These are phyloP conservation scores for Drosophila pachea DNA, from an alignment of 1,140 invertebrate genomes.

Conservation along the genomic window DNA sequence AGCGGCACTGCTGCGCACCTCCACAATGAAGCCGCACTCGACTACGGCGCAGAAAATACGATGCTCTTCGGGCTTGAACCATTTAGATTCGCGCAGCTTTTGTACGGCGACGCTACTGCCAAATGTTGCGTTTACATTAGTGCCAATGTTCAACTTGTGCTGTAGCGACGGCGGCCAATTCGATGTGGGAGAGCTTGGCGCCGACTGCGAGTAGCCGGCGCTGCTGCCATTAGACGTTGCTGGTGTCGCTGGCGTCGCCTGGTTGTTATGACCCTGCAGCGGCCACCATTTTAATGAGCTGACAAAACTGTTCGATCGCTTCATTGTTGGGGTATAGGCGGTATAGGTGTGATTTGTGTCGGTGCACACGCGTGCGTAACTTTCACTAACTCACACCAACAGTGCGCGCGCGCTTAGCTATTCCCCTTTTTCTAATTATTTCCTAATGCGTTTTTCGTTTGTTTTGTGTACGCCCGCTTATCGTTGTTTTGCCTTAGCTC, in stretches of 20 bases:
- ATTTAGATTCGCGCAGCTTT: constrained; percentile 84
- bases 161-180: constrained; percentile 65
- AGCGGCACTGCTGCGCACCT: constrained; percentile 80
- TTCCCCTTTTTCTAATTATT: constrained; percentile 7
- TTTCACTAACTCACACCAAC: constrained; percentile 38
- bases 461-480: constrained; percentile 16
- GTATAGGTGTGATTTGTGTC: constrained; percentile 29
- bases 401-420: constrained; percentile 29
- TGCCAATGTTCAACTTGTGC: constrained; percentile 42
- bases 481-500: constrained; percentile 10
- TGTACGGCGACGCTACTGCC: constrained; percentile 84
- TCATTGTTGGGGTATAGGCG: constrained; percentile 55
- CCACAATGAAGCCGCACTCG: constrained; percentile 84
- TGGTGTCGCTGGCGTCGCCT: constrained; percentile 38
- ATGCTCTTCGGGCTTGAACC: constrained; percentile 84
- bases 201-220: constrained; percentile 60
- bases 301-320: constrained; percentile 78
- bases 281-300: constrained; percentile 78
- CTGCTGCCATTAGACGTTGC: constrained; percentile 36
- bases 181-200: constrained; percentile 67
- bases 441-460: constrained; percentile 14
- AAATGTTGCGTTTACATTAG: constrained; percentile 78
- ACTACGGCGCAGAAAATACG: constrained; percentile 84
- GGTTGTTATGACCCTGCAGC: constrained; percentile 70
- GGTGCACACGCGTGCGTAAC: constrained; percentile 45